Evolutionary conservation across 2,888 invertebrate species (phyloP).

Genomic region (Anarsia innoxiella): DNA sequence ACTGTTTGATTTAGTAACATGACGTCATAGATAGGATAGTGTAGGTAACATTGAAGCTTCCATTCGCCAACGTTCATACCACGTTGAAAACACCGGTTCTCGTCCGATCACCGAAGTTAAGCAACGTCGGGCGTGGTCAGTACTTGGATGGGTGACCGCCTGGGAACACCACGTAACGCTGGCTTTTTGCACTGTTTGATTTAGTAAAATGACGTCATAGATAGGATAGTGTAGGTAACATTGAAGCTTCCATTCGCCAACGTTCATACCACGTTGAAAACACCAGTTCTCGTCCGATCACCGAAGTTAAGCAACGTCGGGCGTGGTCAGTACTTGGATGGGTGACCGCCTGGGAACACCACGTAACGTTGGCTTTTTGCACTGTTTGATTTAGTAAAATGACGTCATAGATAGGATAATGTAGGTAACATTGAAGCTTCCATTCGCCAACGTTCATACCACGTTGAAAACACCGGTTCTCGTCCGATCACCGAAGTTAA

Average conservation of each 20-base stretch:
- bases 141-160: slow-evolving; percentile 53
- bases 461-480: slow-evolving; percentile 50
- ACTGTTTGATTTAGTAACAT: no score
- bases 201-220: no score
- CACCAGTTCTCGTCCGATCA: slow-evolving; percentile 51
- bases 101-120: slow-evolving; percentile 52
- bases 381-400: no score
- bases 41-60: no score
- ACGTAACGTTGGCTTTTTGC: slow-evolving; percentile 37
- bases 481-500: slow-evolving; percentile 52
- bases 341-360: slow-evolving; percentile 46
- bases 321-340: slow-evolving; percentile 52
- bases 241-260: no score
- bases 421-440: no score
- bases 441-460: slow-evolving; percentile 50
- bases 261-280: slow-evolving; percentile 50
- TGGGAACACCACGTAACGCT: slow-evolving; percentile 40
- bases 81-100: slow-evolving; percentile 48
- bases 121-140: slow-evolving; percentile 46
- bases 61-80: slow-evolving; percentile 51
- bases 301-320: slow-evolving; percentile 49
- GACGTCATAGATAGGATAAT: no score
- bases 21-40: no score
- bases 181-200: slow-evolving; percentile 29
- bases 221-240: no score